Base-by-base conservation (phyloP, 1,140 invertebrate species). In the Aphelenchoides besseyi region DNA sequence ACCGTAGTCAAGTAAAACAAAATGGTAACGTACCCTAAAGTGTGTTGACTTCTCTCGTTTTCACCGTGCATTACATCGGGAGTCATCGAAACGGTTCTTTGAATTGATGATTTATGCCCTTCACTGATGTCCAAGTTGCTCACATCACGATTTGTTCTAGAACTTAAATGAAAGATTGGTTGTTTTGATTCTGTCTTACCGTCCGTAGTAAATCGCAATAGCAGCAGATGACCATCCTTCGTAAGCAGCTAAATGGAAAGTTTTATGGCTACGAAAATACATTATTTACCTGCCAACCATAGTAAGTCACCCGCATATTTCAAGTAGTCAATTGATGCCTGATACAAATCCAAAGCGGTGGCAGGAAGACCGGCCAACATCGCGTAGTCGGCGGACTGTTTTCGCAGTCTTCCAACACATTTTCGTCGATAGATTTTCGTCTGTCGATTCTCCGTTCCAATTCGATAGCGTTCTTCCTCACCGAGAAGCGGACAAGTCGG, bases 151-250 rank as follows among this genome's bases (percentile, higher is more conserved):
- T n/a, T n/a, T n/a, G n/a, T n/a, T n/a, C n/a, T n/a, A n/a, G n/a
- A n/a, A n/a, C n/a, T n/a, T n/a, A n/a, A n/a, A n/a, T n/a, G n/a
- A n/a, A n/a, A n/a, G n/a, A n/a, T n/a, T n/a, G n/a, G n/a, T n/a
- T n/a, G n/a, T n/a, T n/a, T n/a, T n/a, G n/a, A n/a, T n/a, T n/a
- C n/a, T n/a, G n/a, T n/a, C 52, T 32, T 57, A 63, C 69, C 73
- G 41, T 37, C 68, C 68, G 35, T 78, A 74, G 29, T 73, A 63
- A 33, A 79, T 70, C 2, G 71, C 70, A 28, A 81, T 76, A 3
- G 82, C 82, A 3, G 81, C 79, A 52, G 74, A 75, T 8, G 75
- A 77, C 79, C 82, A 82, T 23, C 81, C 81, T 55, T 82, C 81
- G 52, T 73, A 81, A 9, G 81, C 82, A 9, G 79, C 81, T 82